phyloP scores from a whole-genome alignment of 2,797 vertebrate genomes.

The Pseudotriccus pelzelni region DNA sequence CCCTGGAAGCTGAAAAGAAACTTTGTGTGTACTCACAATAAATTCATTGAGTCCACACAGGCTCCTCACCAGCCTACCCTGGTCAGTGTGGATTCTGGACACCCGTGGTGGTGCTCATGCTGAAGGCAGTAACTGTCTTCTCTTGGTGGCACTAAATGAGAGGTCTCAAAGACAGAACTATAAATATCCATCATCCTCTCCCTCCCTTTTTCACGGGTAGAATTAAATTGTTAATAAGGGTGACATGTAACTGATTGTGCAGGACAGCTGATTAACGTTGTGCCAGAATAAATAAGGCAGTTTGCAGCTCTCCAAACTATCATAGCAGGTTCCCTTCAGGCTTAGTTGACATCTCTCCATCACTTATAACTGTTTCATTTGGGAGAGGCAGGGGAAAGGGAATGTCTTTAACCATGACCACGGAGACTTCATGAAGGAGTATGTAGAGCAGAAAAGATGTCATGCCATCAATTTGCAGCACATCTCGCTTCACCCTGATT shows the following conservation, averaged over 20 bases:
- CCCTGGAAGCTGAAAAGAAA: background rate
- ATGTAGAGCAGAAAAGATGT: background rate
- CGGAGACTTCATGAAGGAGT: background rate
- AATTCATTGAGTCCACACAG: background rate
- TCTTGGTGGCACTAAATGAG: background rate
- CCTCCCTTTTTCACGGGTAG: background rate
- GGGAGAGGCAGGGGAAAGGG: background rate
- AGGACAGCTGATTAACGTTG: constrained; percentile 31
- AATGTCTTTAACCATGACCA: background rate
- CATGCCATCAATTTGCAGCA: background rate
- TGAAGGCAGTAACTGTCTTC: background rate
- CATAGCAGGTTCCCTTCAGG: background rate
- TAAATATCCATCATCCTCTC: background rate
- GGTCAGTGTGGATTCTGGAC: background rate
- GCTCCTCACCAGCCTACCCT: background rate
- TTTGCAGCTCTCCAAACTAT: background rate
- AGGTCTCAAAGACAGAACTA: background rate
- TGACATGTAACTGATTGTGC: constrained; percentile 23
- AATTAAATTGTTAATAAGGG: constrained; percentile 39
- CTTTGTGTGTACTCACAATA: background rate
- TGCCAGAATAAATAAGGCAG: constrained; percentile 20
- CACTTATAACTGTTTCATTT: background rate
- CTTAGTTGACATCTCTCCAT: constrained; percentile 24
- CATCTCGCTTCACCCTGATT: background rate
- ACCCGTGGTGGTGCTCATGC: background rate